phyloP scores from a whole-genome alignment of 1,140 invertebrate genomes.

The Panagrolaimus sp. region DNA sequence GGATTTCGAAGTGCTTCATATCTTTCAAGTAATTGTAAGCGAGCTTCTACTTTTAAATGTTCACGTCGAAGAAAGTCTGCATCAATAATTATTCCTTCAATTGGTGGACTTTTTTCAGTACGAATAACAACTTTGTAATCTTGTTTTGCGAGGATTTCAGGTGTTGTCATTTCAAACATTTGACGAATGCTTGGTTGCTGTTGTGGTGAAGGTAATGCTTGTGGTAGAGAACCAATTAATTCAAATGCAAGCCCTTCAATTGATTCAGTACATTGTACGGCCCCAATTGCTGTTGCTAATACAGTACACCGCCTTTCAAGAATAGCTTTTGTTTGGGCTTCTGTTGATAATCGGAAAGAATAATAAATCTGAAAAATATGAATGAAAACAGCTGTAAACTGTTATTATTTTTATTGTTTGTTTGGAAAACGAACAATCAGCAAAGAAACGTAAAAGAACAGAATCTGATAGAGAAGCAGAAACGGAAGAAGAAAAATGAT shows the following conservation, averaged over 20 bases:
- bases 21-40: background rate
- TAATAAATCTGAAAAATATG: too few relatives aligned
- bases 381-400: too few relatives aligned
- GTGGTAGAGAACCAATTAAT: background rate
- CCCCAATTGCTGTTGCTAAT: background rate
- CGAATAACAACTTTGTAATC: constrained; percentile 6
- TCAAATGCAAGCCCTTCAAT: background rate
- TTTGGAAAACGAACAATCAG: too few relatives aligned
- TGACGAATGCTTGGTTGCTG: too few relatives aligned
- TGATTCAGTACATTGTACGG: background rate
- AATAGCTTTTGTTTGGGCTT: background rate
- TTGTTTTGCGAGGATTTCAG: too few relatives aligned
- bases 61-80: background rate
- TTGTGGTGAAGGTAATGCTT: background rate
- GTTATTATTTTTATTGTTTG: too few relatives aligned
- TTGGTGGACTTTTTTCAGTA: background rate
- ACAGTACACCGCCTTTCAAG: constrained; percentile 1
- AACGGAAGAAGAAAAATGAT: too few relatives aligned
- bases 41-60: background rate
- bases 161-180: too few relatives aligned
- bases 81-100: background rate
- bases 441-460: too few relatives aligned
- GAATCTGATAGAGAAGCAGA: too few relatives aligned
- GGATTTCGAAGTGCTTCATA: background rate
- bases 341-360: background rate